Evolutionary conservation across 2,797 vertebrate genomes (phyloP).

Genomic region (Ctenosaura bakeri): DNA sequence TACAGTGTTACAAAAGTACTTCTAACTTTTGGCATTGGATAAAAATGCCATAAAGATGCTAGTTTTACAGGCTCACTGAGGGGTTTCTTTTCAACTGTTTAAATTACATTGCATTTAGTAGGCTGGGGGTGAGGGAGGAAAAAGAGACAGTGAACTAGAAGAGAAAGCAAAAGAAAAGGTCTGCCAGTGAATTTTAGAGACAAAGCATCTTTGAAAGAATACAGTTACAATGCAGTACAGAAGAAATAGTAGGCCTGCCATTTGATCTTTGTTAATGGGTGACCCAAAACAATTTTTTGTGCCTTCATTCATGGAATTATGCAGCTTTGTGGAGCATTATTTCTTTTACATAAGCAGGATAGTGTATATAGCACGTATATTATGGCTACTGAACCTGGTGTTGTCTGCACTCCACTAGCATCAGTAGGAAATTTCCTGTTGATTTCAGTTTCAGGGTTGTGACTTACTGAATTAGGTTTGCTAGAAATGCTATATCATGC

Average conservation of each 20-base stretch:
- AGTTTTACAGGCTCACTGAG: too few species aligned
- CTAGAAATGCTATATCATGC: neutral
- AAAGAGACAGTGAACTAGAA: neutral
- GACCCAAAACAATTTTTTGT: neutral
- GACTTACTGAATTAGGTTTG: neutral
- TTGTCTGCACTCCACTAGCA: neutral
- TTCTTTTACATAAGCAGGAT: neutral
- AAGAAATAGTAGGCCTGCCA: conserved; percentile 31
- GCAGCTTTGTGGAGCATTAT: neutral
- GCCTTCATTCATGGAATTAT: neutral
- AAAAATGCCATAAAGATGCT: conserved; percentile 14
- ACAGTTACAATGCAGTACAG: conserved; percentile 15
- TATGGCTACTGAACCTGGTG: neutral
- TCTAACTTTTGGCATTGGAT: neutral
- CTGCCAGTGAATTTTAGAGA: conserved; percentile 18
- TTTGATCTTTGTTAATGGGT: neutral
- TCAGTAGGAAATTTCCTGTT: conserved; percentile 14
- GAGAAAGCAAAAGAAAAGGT: conserved; percentile 29
- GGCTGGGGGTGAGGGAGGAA: neutral
- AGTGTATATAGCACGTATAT: neutral
- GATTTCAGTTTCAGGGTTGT: neutral
- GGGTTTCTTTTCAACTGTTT: neutral
- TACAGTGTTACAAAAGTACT: neutral
- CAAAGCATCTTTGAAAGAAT: conserved; percentile 10
- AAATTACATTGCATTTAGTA: neutral